Base-by-base conservation (phyloP, 2,888 invertebrate species). In the Temnothorax rugatulus region DNA sequence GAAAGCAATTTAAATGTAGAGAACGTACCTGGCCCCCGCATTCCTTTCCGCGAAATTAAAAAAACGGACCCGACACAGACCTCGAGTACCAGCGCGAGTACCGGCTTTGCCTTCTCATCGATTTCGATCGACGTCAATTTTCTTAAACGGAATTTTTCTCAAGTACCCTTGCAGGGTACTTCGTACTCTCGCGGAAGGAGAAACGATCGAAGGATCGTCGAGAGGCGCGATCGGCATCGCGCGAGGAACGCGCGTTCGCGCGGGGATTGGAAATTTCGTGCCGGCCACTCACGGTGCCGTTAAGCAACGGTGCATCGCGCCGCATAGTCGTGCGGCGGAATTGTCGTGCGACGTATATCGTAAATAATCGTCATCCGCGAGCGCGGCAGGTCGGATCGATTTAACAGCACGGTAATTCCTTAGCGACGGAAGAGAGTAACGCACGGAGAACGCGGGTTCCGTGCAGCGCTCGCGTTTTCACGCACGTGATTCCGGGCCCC, bases 251-350 rank as follows among this genome's bases (percentile, higher is more conserved):
- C 18, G 11, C 34, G 34, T 34, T 34, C 34, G 34, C 38, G 21
- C 25, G n/a, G 38, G 18, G 83, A 84, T 86, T 84, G 85, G 82
- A 86, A 85, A 81, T 89, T 83, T 88, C 71, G 71, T 57, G 79
- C 63, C 86, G 71, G 41, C 41, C 88, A 92, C 89, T 83, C 90
- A 90, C 86, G 66, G 84, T 92, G 87, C 92, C 90, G 91, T 91
- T 92, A 91, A 85, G 79, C 89, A 92, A 91, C 90, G 90, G 92
- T 89, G 91, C 90, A 91, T 85, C 79, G 81, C 66, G 64, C 59
- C 57, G 66, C 71, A 63, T 25, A 54, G 63, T 54, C 13, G 34
- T 34, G 7, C 13, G 21, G 44, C 34, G 79, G 63, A 68, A 83
- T 86, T 81, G 73, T 54, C 68, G 29, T 13, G 66, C 75, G 59